phyloP scores from a whole-genome alignment of 64 coral and sea anemone species.

The Actinia equina region DNA sequence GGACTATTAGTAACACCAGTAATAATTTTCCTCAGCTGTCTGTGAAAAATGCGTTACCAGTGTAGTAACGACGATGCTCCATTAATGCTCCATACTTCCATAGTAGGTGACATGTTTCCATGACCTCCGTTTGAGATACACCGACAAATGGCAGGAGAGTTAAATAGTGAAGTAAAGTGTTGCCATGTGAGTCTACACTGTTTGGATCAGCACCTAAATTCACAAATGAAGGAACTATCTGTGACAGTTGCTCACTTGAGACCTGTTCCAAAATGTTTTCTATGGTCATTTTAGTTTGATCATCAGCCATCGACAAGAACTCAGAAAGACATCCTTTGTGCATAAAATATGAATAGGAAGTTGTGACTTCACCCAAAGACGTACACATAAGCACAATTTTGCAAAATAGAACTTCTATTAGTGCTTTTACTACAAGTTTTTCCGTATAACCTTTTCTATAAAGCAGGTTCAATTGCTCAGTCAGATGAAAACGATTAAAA shows the following conservation, averaged over 20 bases:
- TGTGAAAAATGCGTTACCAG: too few species aligned
- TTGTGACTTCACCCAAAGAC: background rate
- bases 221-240: background rate
- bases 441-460: background rate
- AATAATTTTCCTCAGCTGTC: too few species aligned
- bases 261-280: background rate
- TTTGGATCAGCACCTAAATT: conserved; percentile 15
- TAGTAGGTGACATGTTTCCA: background rate
- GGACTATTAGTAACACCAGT: too few species aligned
- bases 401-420: background rate
- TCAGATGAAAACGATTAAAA: background rate
- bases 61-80: background rate
- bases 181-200: conserved; percentile 12
- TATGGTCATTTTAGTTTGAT: background rate
- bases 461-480: background rate
- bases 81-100: background rate
- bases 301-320: background rate
- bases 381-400: background rate
- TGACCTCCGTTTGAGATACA: background rate
- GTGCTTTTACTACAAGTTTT: background rate
- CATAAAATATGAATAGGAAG: background rate
- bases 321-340: background rate
- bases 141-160: background rate
- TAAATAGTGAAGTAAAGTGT: conserved; percentile 3
- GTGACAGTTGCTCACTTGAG: background rate